Evolutionary conservation across 2,113 vertebrate species (phyloP).

Genomic region (Pollachius pollachius): DNA sequence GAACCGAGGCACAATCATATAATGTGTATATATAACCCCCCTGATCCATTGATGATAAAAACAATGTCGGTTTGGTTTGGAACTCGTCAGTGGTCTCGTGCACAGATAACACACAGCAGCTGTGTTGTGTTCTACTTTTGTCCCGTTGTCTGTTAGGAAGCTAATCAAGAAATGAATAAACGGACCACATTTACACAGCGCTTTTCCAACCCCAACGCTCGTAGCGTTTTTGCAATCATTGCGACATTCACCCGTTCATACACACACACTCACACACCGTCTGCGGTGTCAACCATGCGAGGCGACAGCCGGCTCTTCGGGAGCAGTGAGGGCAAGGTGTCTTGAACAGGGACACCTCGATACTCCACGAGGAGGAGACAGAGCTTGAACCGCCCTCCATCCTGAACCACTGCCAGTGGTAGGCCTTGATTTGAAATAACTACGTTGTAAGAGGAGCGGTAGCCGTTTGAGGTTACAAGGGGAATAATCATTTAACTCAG

Average conservation of each 20-base stretch:
- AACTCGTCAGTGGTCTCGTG: no score
- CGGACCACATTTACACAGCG: neutral
- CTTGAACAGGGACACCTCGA: neutral
- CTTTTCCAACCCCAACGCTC: neutral
- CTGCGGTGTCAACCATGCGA: neutral
- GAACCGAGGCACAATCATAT: constrained; percentile 8
- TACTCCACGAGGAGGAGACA: no score
- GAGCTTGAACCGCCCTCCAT: neutral
- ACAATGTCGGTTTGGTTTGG: constrained; percentile 4
- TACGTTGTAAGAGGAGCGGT: no score
- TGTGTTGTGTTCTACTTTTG: no score
- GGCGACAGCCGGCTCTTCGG: neutral
- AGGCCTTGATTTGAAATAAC: no score
- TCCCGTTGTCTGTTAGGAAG: no score
- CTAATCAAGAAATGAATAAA: neutral
- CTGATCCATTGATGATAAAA: constrained; percentile 20
- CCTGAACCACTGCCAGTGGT: neutral
- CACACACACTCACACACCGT: neutral
- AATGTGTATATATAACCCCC: constrained; percentile 38
- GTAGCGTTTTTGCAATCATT: neutral
- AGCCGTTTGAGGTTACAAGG: no score
- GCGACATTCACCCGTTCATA: no score
- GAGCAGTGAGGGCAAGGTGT: neutral
- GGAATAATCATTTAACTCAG: no score
- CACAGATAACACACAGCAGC: no score